Base-by-base conservation (phyloP, 2,888 invertebrate genomes). In the Lycaena phlaeas region DNA sequence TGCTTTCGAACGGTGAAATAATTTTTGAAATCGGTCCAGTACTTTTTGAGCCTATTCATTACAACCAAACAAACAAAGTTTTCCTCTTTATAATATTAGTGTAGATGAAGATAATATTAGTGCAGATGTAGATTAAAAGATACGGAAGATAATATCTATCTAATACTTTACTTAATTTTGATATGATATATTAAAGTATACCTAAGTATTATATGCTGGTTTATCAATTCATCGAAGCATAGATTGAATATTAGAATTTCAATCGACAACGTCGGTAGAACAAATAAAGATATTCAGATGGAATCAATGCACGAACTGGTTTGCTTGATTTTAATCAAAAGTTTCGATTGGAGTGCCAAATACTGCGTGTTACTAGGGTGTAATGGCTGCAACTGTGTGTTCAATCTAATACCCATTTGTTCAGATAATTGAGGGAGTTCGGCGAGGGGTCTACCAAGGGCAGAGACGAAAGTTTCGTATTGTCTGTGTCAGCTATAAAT, bases 251-350 rank as follows among this genome's bases (percentile, higher is more conserved):
- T 34, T 34, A 34, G 22, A 18, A 34, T 56, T 61, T 64, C 66
- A 65, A 68, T 71, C 63, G 59, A 70, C 70, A 74, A 67, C 71
- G 69, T 61, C 63, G 60, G 57, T 51, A 64, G 65, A 56, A 75
- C 75, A 79, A 79, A 82, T 81, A 82, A 79, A 81, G 81, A 79
- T 79, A 75, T 73, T 66, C 57, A 54, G 67, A n/a, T n/a, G n/a
- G n/a, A 68, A 66, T 67, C 69, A 60, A 57, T 54, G 69, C 49
- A 61, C 59, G 56, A 57, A 22, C 53, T 50, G 68, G 74, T 75
- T 76, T 76, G 77, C 75, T 76, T 82, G 82, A 79, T 82, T 82
- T 82, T 82, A 84, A 82, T 82, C 82, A 81, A 84, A 82, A 82
- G 74, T 82, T 82, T 75, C 75, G 69, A 82, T 81, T 81, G 78